Conservation (phyloP, 2,797 vertebrate genomes). For the Micropoecilia bifurca region DNA sequence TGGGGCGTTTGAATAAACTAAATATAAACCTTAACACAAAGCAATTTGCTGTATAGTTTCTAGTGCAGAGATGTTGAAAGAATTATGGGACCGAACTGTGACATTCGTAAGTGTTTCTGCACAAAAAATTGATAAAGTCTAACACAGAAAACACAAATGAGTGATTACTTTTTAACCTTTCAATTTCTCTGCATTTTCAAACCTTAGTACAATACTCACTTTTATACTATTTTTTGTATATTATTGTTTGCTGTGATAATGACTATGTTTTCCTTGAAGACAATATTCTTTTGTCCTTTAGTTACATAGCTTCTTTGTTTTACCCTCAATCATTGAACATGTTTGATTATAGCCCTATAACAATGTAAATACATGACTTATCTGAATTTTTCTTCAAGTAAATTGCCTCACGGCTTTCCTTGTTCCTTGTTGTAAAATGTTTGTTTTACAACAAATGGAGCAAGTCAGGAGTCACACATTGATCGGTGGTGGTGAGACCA, state of each 20-base stretch:
- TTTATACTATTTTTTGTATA: background rate
- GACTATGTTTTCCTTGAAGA: background rate
- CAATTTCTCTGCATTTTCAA: background rate
- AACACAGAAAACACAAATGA: background rate
- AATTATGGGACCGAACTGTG: background rate
- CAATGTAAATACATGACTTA: background rate
- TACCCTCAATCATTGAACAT: background rate
- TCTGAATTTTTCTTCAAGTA: background rate
- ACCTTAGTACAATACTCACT: background rate
- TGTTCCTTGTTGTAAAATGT: conserved; percentile 34
- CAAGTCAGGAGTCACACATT: conserved; percentile 51
- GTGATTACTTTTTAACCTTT: background rate
- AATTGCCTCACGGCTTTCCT: conserved; percentile 28
- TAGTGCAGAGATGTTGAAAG: background rate
- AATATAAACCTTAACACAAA: too few species aligned
- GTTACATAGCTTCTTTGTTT: background rate
- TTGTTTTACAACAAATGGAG: conserved; percentile 30
- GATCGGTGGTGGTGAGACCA: conserved; percentile 55
- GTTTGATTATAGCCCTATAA: background rate
- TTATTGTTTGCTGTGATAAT: background rate
- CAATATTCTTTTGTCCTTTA: background rate
- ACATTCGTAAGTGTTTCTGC: background rate
- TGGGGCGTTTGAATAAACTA: too few species aligned
- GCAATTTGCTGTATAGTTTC: background rate
- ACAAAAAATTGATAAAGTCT: background rate